These are phyloP conservation scores for rabbit (Oryctolagus cuniculus) DNA, from an alignment of 2,113 vertebrate genomes.

Conservation along the genomic window mOryCun1.1 NC_091442.1:117586501-117587000, in stretches of 20 bases:
- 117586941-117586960: not conserved
- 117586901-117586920: not conserved
- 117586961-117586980: not conserved
- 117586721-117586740: too few species aligned
- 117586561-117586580: not conserved
- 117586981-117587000: not conserved
- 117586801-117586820: not conserved
- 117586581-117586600: not conserved
- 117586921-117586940: not conserved
- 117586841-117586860: not conserved
- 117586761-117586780: not conserved
- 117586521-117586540: fast-evolving
- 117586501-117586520: not conserved
- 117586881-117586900: not conserved
- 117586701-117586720: too few species aligned
- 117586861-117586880: not conserved
- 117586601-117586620: not conserved
- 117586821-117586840: not conserved
- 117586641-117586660: conserved; percentile 37
- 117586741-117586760: too few species aligned
- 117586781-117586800: not conserved
- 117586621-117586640: too few species aligned
- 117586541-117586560: not conserved
- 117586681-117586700: too few species aligned
- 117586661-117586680: too few species aligned